phyloP scores from a whole-genome alignment of 2,888 invertebrate species.

The Synanthedon tipuliformis region DNA sequence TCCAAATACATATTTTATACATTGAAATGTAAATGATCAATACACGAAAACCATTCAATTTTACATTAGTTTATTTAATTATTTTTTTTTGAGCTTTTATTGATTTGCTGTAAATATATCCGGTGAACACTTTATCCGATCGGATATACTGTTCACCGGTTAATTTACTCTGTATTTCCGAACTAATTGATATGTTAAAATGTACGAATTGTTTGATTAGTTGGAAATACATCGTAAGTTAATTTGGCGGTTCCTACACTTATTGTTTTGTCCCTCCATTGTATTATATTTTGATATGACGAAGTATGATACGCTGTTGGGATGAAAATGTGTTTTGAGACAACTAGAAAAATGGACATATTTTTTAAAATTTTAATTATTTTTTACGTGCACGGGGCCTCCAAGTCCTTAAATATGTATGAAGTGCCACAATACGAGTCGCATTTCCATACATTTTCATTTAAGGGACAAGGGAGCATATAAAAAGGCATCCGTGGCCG shows the following conservation, averaged over 20 bases:
- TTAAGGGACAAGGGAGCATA: no score
- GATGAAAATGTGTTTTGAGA: not conserved
- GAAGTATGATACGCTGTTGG: constrained; percentile 5
- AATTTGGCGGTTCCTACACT: constrained; percentile 5
- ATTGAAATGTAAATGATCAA: constrained; percentile 2
- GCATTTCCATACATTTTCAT: no score
- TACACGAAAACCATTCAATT: not conserved
- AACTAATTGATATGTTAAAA: not conserved
- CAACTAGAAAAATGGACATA: no score
- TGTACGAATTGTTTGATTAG: not conserved
- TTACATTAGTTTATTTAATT: constrained; percentile 7
- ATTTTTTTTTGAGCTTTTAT: constrained; percentile 7
- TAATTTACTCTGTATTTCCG: not conserved
- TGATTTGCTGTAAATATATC: constrained; percentile 7
- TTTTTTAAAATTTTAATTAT: no score
- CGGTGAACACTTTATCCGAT: not conserved
- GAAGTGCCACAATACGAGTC: no score
- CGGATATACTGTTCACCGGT: not conserved
- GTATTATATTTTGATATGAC: constrained; percentile 1
- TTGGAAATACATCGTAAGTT: constrained; percentile 6
- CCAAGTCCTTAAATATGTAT: no score
- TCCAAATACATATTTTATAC: constrained; percentile 4
- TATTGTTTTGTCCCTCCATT: constrained; percentile 8
- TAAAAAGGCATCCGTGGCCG: no score
- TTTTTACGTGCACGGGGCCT: no score